A percentile compares a stretch with the other conserved stretches of the same genome.
Conservation (phyloP, 2,888 invertebrate species). For the Diachrysia chrysitis region DNA sequence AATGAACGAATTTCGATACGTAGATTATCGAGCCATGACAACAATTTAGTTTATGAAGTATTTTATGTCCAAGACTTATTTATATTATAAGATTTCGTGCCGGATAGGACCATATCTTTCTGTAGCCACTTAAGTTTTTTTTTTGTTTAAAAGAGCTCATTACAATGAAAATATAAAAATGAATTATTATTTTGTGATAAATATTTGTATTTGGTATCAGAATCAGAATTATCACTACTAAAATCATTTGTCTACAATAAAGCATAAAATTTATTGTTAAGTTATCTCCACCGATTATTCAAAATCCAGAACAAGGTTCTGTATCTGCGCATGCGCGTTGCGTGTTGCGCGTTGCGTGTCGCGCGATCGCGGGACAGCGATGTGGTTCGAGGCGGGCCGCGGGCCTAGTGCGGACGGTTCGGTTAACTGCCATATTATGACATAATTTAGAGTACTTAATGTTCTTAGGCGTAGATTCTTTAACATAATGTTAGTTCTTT, state of each 20-base stretch:
- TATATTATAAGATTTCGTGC: constrained; percentile 74
- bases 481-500: constrained; percentile 77
- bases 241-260: constrained; percentile 39
- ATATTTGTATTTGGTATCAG: constrained; percentile 14
- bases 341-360: constrained; percentile 1
- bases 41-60: constrained; percentile 79
- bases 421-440: constrained; percentile 89
- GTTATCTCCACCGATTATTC: constrained; percentile 85
- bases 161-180: constrained; percentile 17
- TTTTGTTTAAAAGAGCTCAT: constrained; percentile 45
- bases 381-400: constrained; percentile 76
- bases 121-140: constrained; percentile 53
- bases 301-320: constrained; percentile 85
- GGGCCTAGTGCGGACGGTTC: constrained; percentile 86
- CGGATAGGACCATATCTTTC: constrained; percentile 61
- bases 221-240: constrained; percentile 27
- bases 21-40: constrained; percentile 88
- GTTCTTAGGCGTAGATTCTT: constrained; percentile 82
- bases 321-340: constrained; percentile 57
- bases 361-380: constrained; percentile 71
- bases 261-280: constrained; percentile 64
- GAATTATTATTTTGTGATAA: constrained; percentile 16
- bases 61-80: constrained; percentile 84
- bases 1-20: constrained; percentile 80
- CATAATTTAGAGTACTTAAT: constrained; percentile 86